phyloP scores from a whole-genome alignment of 2,888 invertebrate species.

The Micropterix aruncella region DNA sequence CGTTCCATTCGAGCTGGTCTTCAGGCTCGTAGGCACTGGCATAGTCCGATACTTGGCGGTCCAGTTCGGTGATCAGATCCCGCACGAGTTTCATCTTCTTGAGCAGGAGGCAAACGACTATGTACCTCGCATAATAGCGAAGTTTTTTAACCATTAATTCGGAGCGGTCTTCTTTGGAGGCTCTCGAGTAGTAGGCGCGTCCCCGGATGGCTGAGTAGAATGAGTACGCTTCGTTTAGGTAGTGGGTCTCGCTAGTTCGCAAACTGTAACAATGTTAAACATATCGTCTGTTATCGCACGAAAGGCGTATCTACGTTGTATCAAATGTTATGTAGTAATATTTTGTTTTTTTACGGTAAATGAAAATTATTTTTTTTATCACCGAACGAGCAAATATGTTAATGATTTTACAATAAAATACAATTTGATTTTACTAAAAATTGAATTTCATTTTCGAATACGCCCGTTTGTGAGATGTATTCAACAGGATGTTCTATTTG shows the following conservation, averaged over 20 bases:
- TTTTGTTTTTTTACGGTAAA: too few relatives aligned
- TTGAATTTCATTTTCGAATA: too few relatives aligned
- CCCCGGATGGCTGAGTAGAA: slow-evolving; percentile 93
- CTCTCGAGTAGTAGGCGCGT: slow-evolving; percentile 86
- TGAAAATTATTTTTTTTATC: too few relatives aligned
- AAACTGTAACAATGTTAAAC: slow-evolving; percentile 50
- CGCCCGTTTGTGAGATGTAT: too few relatives aligned
- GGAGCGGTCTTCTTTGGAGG: slow-evolving; percentile 84
- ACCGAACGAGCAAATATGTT: too few relatives aligned
- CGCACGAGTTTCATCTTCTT: slow-evolving; percentile 88
- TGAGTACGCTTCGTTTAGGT: slow-evolving; percentile 89
- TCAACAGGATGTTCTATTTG: too few relatives aligned
- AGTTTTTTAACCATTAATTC: slow-evolving; percentile 96
- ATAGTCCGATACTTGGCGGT: slow-evolving; percentile 90
- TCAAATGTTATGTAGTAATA: too few relatives aligned
- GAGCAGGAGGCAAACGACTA: slow-evolving; percentile 86
- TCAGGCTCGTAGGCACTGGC: slow-evolving; percentile 94
- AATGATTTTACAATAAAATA: too few relatives aligned
- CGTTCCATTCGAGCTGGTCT: slow-evolving; percentile 90
- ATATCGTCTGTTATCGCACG: too few relatives aligned
- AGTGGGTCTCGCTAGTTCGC: slow-evolving; percentile 92
- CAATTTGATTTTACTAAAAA: too few relatives aligned
- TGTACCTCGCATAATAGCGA: slow-evolving; percentile 88
- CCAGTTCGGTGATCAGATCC: slow-evolving; percentile 83
- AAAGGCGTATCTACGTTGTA: too few relatives aligned